These are phyloP conservation scores for Sinonovacula constricta DNA, from an alignment of 1,140 invertebrate species.

Conservation along the genomic window DNA sequence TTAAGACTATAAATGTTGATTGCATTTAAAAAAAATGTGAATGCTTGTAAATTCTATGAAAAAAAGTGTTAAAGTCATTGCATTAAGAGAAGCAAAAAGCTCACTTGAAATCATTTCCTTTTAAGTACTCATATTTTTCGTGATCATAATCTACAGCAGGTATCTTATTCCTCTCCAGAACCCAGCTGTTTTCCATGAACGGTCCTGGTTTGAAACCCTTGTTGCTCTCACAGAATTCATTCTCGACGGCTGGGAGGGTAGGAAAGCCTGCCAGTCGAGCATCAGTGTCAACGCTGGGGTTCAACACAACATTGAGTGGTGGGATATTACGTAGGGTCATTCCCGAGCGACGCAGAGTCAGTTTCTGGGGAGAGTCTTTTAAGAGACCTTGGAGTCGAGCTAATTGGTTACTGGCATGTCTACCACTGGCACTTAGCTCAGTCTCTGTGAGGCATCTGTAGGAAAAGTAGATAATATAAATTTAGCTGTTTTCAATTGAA, in stretches of 20 bases:
- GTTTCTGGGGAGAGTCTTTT: constrained; percentile 74
- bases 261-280: constrained; percentile 58
- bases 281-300: constrained; percentile 72
- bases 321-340: constrained; percentile 68
- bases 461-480: too few relatives aligned
- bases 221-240: constrained; percentile 56
- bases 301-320: constrained; percentile 72
- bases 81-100: constrained; percentile 31
- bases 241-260: constrained; percentile 57
- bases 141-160: constrained; percentile 75
- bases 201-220: constrained; percentile 76
- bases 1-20: too few relatives aligned
- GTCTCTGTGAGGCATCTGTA: constrained; percentile 67
- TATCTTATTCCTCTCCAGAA: constrained; percentile 71
- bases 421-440: constrained; percentile 69
- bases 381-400: constrained; percentile 72
- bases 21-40: too few relatives aligned
- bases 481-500: too few relatives aligned
- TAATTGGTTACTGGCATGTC: constrained; percentile 73
- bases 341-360: constrained; percentile 52
- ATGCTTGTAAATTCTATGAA: too few relatives aligned
- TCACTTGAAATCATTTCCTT: constrained; percentile 77
- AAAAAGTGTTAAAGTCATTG: not conserved
- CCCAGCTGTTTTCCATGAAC: constrained; percentile 64
- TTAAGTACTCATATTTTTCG: constrained; percentile 58